A percentile compares a stretch with the other conserved stretches of the same genome.
These are phyloP conservation scores for Octodonta nipae DNA, from an alignment of 2,888 invertebrate species.

Conservation along the genomic window DNA sequence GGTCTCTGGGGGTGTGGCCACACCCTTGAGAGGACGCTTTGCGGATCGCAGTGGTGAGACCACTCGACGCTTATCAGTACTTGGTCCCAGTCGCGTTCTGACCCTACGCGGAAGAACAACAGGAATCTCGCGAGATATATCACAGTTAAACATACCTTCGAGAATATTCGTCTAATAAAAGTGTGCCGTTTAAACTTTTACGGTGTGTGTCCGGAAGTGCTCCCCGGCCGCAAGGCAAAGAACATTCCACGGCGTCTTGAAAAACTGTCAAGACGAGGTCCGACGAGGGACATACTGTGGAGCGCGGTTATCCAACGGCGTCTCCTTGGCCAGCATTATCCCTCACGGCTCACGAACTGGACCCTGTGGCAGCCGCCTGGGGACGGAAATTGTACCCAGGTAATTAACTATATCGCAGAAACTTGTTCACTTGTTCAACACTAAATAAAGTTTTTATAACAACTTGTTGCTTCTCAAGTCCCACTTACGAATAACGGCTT, in stretches of 20 bases:
- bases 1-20: slow-evolving; percentile 37
- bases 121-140: slow-evolving; percentile 31
- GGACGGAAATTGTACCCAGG: slow-evolving; percentile 63
- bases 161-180: slow-evolving; percentile 7
- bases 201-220: slow-evolving; percentile 7
- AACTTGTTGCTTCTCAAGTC: too few relatives aligned
- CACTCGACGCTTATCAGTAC: slow-evolving; percentile 32
- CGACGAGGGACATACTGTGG: slow-evolving; percentile 52
- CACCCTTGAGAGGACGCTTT: slow-evolving; percentile 39
- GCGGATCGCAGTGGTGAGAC: slow-evolving; percentile 18
- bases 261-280: slow-evolving; percentile 52
- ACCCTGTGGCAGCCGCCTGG: slow-evolving; percentile 62
- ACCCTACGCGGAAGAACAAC: slow-evolving; percentile 25
- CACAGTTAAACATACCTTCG: too few relatives aligned
- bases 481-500: too few relatives aligned
- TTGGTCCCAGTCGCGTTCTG: slow-evolving; percentile 33
- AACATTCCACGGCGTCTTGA: slow-evolving; percentile 11
- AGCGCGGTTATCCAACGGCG: slow-evolving; percentile 58
- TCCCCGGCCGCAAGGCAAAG: slow-evolving; percentile 7
- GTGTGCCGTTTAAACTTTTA: slow-evolving; percentile 10
- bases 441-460: too few relatives aligned
- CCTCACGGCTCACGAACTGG: slow-evolving; percentile 45
- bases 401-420: too few relatives aligned
- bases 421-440: too few relatives aligned
- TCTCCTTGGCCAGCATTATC: slow-evolving; percentile 62